Percentiles rank a stretch among this genome's conserved stretches.
Conservation (phyloP, 2,888 invertebrate genomes). For the Perizoma affinitatum region DNA sequence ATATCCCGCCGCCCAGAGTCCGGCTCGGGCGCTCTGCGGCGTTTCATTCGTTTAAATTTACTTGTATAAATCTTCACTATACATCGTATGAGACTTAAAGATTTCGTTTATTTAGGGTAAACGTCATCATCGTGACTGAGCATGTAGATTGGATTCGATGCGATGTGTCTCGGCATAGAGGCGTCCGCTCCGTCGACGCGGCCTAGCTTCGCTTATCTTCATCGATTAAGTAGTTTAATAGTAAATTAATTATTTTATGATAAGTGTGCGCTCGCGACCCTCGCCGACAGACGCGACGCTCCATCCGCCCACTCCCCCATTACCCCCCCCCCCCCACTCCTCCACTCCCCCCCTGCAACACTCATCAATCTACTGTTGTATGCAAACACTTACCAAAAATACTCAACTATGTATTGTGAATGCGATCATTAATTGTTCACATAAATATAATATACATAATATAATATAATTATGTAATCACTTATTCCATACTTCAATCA, state of each 20-base stretch:
- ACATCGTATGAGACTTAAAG: conserved; percentile 22
- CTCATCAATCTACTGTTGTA: conserved; percentile 1
- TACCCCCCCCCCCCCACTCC: neutral
- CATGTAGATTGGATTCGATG: too few relatives aligned
- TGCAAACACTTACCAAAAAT: conserved; percentile 14
- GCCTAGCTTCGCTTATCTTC: conserved; percentile 58
- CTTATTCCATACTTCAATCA: conserved; percentile 9
- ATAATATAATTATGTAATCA: too few relatives aligned
- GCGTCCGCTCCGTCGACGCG: conserved; percentile 19
- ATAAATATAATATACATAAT: neutral
- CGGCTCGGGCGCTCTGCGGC: conserved; percentile 4
- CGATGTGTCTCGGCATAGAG: too few relatives aligned
- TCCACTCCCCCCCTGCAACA: neutral
- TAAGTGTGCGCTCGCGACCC: conserved; percentile 11
- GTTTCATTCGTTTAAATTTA: conserved; percentile 3
- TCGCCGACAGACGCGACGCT: conserved; percentile 2
- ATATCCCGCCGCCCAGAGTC: conserved; percentile 5
- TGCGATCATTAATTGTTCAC: neutral
- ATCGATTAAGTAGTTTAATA: conserved; percentile 71
- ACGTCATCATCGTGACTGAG: neutral
- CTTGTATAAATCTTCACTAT: conserved; percentile 19
- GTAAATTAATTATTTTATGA: conserved; percentile 59
- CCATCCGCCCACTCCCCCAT: conserved; percentile 6
- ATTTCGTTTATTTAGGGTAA: conserved; percentile 14
- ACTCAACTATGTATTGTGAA: conserved; percentile 9